Evolutionary conservation across 2,888 invertebrate species (phyloP), one percentile per base, ranked within the genome.

Genomic region (Drosophila percnosoma): DNA sequence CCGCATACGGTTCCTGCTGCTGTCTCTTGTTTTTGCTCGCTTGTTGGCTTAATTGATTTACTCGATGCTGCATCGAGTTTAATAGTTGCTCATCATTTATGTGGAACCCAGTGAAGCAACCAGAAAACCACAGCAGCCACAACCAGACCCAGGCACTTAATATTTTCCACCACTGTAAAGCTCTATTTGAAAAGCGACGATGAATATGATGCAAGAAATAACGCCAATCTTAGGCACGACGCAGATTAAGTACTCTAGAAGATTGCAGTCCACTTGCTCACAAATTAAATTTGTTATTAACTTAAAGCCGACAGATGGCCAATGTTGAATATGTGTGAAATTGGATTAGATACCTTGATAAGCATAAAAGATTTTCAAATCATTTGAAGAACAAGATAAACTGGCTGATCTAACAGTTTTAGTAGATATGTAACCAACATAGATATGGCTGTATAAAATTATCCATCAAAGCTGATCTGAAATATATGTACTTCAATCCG

Each of bases 1-100:
- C 13, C 15, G 4, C 10, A 11, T 33, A 15, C n/a, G 13, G n/a
- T n/a, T 34, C 4, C 31, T 66, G 31, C 24, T 36, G 38, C 68
- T 73, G 68, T 54, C 69, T 45, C 66, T 62, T 86, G 54, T 55
- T 70, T 64, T 51, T 75, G 27, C 59, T 65, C 59, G 77, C 55
- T 80, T 89, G 87, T 83, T 83, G 83, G 75, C 85, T 85, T 91
- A 90, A 90, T 90, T 90, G 87, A 91, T 90, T 91, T 89, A 88
- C 80, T 82, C 73, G 70, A 68, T 70, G 80, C 79, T 80, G 77
- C 87, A 75, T 71, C 80, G 66, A 77, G 82, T 82, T 82, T 89
- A 84, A 87, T 82, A 83, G 89, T 82, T 78, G 69, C 80, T 76
- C 88, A 79, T 91, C 75, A 89, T 83, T 89, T 82, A 87, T 84